phyloP scores from a whole-genome alignment of 2,113 vertebrate species.

The Rhagologus leucostigma region DNA sequence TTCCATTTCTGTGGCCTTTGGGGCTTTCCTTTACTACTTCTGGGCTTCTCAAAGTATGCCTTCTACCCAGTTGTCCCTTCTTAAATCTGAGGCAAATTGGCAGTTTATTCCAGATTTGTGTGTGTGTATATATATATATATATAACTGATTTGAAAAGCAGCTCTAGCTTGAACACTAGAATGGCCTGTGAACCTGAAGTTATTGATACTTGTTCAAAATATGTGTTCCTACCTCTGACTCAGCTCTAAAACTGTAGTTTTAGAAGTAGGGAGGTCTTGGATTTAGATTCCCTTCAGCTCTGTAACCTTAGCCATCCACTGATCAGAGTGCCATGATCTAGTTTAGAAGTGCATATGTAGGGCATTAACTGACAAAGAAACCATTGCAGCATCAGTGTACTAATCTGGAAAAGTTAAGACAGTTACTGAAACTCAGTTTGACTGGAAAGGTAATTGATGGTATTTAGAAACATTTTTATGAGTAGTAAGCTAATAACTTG shows the following conservation, averaged over 20 bases:
- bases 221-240: not conserved
- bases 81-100: not conserved
- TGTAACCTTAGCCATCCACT: not conserved
- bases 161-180: not conserved
- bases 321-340: not conserved
- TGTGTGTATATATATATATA: no score
- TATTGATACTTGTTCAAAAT: not conserved
- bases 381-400: not conserved
- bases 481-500: not conserved
- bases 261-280: not conserved
- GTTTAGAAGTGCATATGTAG: not conserved
- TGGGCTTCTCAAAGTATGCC: not conserved
- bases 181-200: not conserved
- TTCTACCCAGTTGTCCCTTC: not conserved
- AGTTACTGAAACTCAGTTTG: not conserved
- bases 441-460: not conserved
- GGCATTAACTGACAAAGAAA: not conserved
- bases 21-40: not conserved
- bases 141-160: not conserved
- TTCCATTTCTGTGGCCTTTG: not conserved
- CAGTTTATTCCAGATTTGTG: not conserved
- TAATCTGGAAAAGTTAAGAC: not conserved
- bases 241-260: not conserved
- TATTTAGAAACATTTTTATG: not conserved
- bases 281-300: not conserved